Conservation (phyloP, 2,797 vertebrate species). For the Phaenicophaeus curvirostris region DNA sequence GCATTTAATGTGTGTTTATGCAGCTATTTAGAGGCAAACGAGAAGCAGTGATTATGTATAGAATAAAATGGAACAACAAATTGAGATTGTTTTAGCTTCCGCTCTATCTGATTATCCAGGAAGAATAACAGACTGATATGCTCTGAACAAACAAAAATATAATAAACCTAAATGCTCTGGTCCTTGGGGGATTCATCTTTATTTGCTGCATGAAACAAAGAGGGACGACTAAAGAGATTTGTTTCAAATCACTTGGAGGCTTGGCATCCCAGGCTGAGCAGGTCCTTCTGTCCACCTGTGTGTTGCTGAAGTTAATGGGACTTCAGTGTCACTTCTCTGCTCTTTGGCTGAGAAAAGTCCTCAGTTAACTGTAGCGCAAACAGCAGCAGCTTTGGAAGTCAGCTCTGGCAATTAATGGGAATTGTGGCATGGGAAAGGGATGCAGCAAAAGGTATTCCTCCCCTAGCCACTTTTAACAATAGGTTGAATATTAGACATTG, state of each 20-base stretch:
- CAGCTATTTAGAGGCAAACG: constrained; percentile 42
- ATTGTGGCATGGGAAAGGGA: fast-evolving
- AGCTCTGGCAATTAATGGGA: background rate
- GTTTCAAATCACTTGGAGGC: background rate
- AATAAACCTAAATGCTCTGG: background rate
- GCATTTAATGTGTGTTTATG: constrained; percentile 61
- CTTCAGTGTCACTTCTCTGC: background rate
- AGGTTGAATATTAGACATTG: too few species aligned
- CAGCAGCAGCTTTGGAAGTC: background rate
- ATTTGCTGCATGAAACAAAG: background rate
- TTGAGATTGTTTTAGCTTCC: constrained; percentile 43
- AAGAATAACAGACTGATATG: constrained; percentile 51
- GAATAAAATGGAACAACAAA: constrained; percentile 51
- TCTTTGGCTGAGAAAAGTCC: background rate
- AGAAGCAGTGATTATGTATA: constrained; percentile 43
- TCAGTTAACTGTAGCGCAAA: background rate
- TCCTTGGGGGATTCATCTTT: constrained; percentile 13
- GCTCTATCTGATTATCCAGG: constrained; percentile 61
- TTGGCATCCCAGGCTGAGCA: background rate
- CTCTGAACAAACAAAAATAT: constrained; percentile 19
- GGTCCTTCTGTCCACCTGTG: background rate
- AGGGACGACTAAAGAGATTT: background rate
- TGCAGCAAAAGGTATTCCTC: background rate
- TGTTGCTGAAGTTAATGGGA: background rate
- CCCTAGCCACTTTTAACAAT: background rate